Evolutionary conservation across 2,113 vertebrate genomes (phyloP), one percentile per base, ranked within the genome.

Genomic region (Mesitornis unicolor): DNA sequence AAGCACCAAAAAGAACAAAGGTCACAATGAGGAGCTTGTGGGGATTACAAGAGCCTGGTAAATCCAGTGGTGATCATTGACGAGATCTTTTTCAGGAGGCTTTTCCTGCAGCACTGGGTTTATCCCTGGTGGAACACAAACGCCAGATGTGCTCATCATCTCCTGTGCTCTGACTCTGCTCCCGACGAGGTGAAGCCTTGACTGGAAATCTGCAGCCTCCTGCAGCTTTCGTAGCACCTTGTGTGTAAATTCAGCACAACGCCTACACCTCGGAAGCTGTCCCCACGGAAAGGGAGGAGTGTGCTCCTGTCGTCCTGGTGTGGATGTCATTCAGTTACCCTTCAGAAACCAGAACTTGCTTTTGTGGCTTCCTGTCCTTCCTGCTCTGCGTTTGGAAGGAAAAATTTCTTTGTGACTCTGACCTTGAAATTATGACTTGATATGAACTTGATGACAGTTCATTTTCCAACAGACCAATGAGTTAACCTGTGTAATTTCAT

Each of bases 51-150:
- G 56, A 74, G 20, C 21, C 26, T 76, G 87, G 29, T 59, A 65
- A 91, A 87, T 76, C 29, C 74, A 83, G 79, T 15, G 50, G 50
- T 67, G 84, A 45, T 89, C 63, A 43, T 26, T 47, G 67, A 53
- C 2, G 3, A 54, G 89, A 57, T 88, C 74, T 47, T 69, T 89
- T 78, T 54, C 74, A 80, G 89, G 50, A 82, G 31, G 42, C 7
- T 83, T 92, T 87, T 73, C 63, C 61, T 60, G 18, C 81, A 79
- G 2, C 89, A 95, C 78, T 87, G 81, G 57, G 13, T 85, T 84
- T 75, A 13, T 42, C 43, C 83, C 7, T 53, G n/a, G 36, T 35
- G 67, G 53, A 43, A 16, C 10, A 15, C 53, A 8, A 47, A 22
- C 57, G 33, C 65, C 48, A 5, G 20, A 3, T 18, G 54, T 19